These are phyloP conservation scores for Natator depressus DNA, from an alignment of 2,113 vertebrate species.

Conservation along the genomic window DNA sequence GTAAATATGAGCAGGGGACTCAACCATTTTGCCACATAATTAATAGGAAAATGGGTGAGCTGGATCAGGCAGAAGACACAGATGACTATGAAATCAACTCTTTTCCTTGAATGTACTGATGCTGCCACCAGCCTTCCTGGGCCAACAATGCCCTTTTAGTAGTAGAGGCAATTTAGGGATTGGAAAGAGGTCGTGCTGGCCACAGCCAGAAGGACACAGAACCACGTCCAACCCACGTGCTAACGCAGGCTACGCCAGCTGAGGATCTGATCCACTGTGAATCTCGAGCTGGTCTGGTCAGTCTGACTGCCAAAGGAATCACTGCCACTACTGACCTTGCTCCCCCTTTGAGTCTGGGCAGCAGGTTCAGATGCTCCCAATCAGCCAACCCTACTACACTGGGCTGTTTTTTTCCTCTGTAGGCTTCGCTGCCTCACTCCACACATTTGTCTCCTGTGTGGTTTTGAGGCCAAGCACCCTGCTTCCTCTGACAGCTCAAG, in stretches of 20 bases:
- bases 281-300: background rate
- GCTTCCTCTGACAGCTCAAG: background rate
- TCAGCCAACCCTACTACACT: background rate
- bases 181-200: background rate
- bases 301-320: background rate
- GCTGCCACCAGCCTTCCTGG: background rate
- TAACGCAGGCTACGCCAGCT: background rate
- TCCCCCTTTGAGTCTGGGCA: background rate
- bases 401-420: background rate
- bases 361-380: background rate
- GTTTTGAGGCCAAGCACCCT: background rate
- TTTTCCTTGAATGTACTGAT: background rate
- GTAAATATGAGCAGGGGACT: background rate
- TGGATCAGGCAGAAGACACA: background rate
- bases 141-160: background rate
- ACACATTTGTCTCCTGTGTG: background rate
- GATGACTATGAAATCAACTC: background rate
- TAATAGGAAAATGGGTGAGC: background rate
- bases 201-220: background rate
- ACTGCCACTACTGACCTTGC: background rate
- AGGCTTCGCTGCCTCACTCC: rapidly evolving
- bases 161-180: background rate
- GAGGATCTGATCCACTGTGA: background rate
- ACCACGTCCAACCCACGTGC: background rate
- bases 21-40: background rate